Evolutionary conservation across 2,888 invertebrate species (phyloP).

Genomic region (Callinectes sapidus): DNA sequence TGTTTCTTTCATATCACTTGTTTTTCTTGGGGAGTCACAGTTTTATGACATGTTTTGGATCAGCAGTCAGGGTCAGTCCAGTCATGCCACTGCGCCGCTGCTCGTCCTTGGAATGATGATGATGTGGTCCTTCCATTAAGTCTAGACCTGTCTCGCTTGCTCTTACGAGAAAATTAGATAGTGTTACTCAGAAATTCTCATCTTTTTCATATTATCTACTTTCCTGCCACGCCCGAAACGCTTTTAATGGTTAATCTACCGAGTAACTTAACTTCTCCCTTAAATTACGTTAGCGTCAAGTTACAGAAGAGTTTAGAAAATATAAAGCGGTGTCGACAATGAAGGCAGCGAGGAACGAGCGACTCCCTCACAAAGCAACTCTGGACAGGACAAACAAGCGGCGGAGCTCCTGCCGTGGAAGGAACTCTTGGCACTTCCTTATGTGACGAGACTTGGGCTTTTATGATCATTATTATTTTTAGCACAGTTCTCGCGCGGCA

Average conservation of each 20-base stretch:
- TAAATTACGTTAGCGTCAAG: neutral
- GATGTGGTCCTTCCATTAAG: neutral
- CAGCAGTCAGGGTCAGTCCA: neutral
- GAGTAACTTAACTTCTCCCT: neutral
- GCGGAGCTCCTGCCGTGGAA: neutral
- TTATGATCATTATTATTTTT: neutral
- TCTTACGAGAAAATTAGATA: neutral
- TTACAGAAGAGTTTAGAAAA: neutral
- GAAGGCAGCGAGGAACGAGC: neutral
- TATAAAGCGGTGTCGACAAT: neutral
- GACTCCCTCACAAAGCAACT: neutral
- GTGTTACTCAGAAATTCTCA: neutral
- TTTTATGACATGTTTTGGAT: neutral
- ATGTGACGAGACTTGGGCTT: neutral
- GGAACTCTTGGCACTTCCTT: neutral
- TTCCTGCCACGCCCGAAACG: neutral
- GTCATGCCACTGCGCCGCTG: slow-evolving; percentile 1
- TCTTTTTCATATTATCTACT: neutral
- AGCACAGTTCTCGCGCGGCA: neutral
- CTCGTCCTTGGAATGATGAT: slow-evolving; percentile 1
- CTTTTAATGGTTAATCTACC: neutral
- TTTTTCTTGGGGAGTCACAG: neutral
- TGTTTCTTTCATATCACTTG: neutral
- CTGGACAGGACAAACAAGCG: slow-evolving; percentile 24
- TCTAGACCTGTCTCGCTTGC: neutral